phyloP scores from a whole-genome alignment of 2,888 invertebrate species.

The Lepidonotus clava region DNA sequence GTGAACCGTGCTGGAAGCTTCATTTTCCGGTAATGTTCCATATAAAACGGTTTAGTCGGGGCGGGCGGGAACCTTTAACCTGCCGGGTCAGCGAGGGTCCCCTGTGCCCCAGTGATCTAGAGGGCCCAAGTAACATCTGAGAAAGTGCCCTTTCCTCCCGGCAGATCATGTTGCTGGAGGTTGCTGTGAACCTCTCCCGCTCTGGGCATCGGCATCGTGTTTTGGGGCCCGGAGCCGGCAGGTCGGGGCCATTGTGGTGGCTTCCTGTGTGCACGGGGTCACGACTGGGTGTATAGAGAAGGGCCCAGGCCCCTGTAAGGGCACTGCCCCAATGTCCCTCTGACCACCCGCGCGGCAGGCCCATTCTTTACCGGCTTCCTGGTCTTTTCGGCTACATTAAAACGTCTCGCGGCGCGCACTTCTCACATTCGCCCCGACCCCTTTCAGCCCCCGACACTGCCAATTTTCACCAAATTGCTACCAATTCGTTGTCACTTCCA shows the following conservation, averaged over 20 bases:
- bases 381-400: conserved; percentile 35
- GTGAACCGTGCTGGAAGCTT: background rate
- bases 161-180: background rate
- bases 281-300: too few relatives aligned
- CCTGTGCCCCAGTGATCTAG: background rate
- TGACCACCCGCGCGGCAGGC: conserved; percentile 37
- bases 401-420: background rate
- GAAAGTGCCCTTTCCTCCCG: background rate
- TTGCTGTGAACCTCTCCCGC: background rate
- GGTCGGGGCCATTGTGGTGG: background rate
- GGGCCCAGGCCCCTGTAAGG: too few relatives aligned
- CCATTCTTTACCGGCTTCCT: conserved; percentile 6
- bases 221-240: background rate
- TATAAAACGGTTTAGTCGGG: conserved; percentile 19
- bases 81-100: background rate
- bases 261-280: background rate
- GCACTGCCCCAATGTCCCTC: background rate
- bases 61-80: background rate
- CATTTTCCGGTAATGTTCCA: conserved; percentile 29
- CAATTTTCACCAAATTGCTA: conserved; percentile 49
- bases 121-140: background rate
- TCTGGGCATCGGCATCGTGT: too few relatives aligned
- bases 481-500: conserved; percentile 50
- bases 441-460: conserved; percentile 46
- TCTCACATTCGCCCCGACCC: conserved; percentile 12